Conservation (phyloP, 2,888 invertebrate genomes). For the Bombyx huttoni region DNA sequence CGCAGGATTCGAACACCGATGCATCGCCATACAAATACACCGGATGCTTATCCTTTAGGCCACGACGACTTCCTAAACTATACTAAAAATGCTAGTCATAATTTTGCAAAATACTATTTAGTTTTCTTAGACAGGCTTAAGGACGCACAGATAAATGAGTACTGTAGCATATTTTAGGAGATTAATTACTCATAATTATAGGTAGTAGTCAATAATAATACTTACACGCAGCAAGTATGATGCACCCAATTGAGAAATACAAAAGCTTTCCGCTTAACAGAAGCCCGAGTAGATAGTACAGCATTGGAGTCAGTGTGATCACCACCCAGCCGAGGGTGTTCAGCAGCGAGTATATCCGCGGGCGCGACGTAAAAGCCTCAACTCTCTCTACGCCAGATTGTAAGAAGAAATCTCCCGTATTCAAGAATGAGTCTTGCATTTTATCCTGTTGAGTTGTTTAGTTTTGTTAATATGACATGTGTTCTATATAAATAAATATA, state of each 20-base stretch:
- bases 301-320: slow-evolving; percentile 78
- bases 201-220: slow-evolving; percentile 24
- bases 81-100: no score
- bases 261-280: slow-evolving; percentile 81
- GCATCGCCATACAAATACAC: no score
- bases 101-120: no score
- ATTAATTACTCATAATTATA: no score
- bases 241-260: slow-evolving; percentile 78
- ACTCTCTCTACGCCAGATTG: slow-evolving; percentile 80
- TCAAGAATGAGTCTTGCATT: slow-evolving; percentile 79
- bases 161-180: no score
- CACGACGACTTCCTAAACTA: no score
- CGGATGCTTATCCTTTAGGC: no score
- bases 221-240: slow-evolving; percentile 84
- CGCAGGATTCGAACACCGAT: no score
- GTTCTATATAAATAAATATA: neutral
- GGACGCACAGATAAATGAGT: no score
- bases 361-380: slow-evolving; percentile 69
- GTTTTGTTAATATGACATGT: neutral
- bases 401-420: slow-evolving; percentile 85
- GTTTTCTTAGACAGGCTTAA: no score
- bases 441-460: slow-evolving; percentile 70
- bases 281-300: slow-evolving; percentile 77
- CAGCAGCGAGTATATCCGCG: slow-evolving; percentile 77
- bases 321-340: slow-evolving; percentile 82